Percentiles rank a stretch among this genome's conserved stretches.
Conservation (phyloP, 2,113 vertebrate species). For the Circaetus gallicus region DNA sequence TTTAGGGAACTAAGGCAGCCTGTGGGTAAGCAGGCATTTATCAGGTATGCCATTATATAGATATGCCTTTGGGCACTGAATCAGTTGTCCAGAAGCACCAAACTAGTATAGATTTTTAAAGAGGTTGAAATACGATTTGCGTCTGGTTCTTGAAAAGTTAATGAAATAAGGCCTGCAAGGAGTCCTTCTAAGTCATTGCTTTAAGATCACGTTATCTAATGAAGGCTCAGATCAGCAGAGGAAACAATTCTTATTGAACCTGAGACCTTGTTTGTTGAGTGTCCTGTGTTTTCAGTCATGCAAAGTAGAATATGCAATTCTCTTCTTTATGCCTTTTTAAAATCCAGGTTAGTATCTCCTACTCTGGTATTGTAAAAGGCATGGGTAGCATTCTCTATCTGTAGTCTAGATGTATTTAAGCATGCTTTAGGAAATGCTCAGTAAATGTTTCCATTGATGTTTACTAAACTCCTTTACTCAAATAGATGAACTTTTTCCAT, state of each 20-base stretch:
- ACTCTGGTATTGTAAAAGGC: neutral
- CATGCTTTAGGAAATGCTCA: neutral
- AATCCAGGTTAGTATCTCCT: neutral
- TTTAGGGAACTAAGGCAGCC: neutral
- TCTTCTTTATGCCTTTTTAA: neutral
- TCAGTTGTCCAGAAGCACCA: neutral
- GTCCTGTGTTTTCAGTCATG: neutral
- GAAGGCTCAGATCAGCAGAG: neutral
- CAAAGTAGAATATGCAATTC: neutral
- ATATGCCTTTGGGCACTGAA: neutral
- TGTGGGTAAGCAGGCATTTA: neutral
- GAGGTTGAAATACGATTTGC: neutral
- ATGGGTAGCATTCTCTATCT: neutral
- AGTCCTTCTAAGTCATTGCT: neutral
- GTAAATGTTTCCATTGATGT: neutral
- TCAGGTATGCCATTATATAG: neutral
- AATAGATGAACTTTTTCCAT: neutral
- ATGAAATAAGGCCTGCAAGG: neutral
- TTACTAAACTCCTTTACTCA: neutral
- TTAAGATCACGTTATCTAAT: neutral
- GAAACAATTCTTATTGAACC: neutral
- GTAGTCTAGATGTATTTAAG: neutral
- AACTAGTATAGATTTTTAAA: neutral
- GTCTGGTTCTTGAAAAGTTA: neutral
- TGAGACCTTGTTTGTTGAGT: neutral